Conservation (phyloP, 2,113 vertebrate genomes). For the Balaeniceps rex region DNA sequence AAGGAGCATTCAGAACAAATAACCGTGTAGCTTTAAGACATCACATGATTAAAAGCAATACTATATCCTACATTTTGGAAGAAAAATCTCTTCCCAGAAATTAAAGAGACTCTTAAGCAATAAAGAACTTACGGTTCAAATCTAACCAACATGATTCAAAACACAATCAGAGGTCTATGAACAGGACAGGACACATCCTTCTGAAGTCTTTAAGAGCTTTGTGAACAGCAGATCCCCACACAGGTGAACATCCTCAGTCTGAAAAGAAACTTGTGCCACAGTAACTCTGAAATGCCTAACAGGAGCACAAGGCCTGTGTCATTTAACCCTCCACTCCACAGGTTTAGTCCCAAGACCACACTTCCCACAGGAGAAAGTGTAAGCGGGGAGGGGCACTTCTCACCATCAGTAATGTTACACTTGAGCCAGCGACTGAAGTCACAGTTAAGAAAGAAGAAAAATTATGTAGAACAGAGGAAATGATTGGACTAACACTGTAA, state of each 20-base stretch:
- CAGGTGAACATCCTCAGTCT: background rate
- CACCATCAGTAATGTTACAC: background rate
- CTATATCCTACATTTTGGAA: background rate
- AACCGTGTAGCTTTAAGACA: background rate
- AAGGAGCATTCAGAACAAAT: background rate
- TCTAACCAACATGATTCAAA: background rate
- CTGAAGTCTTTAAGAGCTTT: background rate
- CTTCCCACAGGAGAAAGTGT: background rate
- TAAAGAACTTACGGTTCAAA: background rate
- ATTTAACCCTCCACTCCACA: background rate
- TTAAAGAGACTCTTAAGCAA: background rate
- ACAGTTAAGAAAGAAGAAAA: background rate
- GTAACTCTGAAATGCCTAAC: background rate
- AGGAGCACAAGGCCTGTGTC: background rate
- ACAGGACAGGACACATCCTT: background rate
- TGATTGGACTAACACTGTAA: background rate
- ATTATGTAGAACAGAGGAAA: background rate
- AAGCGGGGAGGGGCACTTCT: background rate
- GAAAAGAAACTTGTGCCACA: background rate
- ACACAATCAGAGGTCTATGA: background rate
- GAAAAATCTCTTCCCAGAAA: background rate
- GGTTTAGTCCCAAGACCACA: background rate
- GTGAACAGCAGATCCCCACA: background rate
- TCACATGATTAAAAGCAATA: background rate
- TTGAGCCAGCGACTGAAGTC: background rate